A percentile compares a stretch with the other conserved stretches of the same genome.
Conservation (phyloP, 2,888 invertebrate species). For the Andrena hattorfiana region DNA sequence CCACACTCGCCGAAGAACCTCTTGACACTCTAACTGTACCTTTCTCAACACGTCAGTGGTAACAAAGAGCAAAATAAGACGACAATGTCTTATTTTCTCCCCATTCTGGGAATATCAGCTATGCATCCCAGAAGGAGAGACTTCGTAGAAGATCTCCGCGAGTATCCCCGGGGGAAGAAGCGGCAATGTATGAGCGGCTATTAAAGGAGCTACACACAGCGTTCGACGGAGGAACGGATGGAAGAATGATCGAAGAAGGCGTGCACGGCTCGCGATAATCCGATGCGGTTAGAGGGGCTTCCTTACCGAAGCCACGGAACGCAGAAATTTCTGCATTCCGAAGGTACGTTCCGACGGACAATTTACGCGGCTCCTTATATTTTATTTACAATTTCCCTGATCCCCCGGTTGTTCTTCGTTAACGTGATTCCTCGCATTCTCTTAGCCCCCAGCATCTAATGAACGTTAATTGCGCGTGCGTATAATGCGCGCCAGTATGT, state of each 20-base stretch:
- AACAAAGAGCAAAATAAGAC: background rate
- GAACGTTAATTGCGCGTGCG: constrained; percentile 56
- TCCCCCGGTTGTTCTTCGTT: constrained; percentile 58
- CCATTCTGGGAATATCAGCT: constrained; percentile 20
- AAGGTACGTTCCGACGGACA: constrained; percentile 55
- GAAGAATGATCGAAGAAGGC: constrained; percentile 57
- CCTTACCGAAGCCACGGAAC: constrained; percentile 30
- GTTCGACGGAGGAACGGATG: constrained; percentile 54
- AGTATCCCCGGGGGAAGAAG: constrained; percentile 11
- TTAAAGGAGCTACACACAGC: constrained; percentile 56
- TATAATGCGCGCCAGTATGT: constrained; percentile 42
- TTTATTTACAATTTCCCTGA: constrained; percentile 61
- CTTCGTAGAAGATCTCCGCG: constrained; percentile 48
- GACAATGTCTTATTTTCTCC: constrained; percentile 4
- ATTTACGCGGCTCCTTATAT: constrained; percentile 55
- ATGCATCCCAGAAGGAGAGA: constrained; percentile 26
- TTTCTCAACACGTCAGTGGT: background rate
- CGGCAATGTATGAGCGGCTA: constrained; percentile 60
- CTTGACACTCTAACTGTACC: background rate
- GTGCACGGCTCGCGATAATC: constrained; percentile 36
- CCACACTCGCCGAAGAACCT: background rate
- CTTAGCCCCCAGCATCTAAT: constrained; percentile 36
- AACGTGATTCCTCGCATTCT: constrained; percentile 57
- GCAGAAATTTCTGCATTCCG: constrained; percentile 56
- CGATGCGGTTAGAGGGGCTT: constrained; percentile 37